Conservation (phyloP, 2,113 vertebrate species). For the Labeo rohita region DNA sequence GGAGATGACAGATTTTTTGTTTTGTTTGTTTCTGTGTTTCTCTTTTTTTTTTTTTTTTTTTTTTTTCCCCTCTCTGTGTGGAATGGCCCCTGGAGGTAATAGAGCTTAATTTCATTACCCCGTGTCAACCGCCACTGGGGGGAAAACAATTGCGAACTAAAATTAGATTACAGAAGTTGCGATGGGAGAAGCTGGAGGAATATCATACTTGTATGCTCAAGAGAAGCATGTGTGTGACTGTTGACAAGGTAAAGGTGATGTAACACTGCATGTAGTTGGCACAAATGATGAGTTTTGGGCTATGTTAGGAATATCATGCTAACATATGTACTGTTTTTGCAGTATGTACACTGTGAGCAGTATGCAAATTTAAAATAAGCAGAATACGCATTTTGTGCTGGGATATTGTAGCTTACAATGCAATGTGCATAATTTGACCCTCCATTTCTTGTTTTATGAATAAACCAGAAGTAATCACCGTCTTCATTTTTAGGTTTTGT, state of each 20-base stretch:
- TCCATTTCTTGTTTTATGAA: background rate
- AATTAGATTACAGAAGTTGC: slow-evolving; percentile 65
- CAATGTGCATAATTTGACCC: background rate
- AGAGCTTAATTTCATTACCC: slow-evolving; percentile 70
- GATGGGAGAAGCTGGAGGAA: slow-evolving; percentile 42
- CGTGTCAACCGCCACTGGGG: slow-evolving; percentile 65
- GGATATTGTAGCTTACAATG: background rate
- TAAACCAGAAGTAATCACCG: background rate
- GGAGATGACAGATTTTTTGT: slow-evolving; percentile 36
- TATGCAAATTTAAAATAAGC: slow-evolving; percentile 5
- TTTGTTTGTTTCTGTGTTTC: background rate
- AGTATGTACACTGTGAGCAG: background rate
- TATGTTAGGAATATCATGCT: background rate
- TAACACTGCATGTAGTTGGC: background rate
- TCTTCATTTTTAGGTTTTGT: background rate
- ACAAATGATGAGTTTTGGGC: background rate
- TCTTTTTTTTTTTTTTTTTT: background rate
- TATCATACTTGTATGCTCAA: slow-evolving; percentile 37
- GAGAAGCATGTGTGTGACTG: background rate
- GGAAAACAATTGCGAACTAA: slow-evolving; percentile 67
- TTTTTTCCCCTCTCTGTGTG: slow-evolving; percentile 26
- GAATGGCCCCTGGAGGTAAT: slow-evolving; percentile 46
- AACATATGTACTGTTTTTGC: background rate
- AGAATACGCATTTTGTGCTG: background rate
- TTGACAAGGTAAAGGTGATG: slow-evolving; percentile 23